Evolutionary conservation across 2,797 vertebrate genomes (phyloP).

Genomic region (Chelon labrosus): DNA sequence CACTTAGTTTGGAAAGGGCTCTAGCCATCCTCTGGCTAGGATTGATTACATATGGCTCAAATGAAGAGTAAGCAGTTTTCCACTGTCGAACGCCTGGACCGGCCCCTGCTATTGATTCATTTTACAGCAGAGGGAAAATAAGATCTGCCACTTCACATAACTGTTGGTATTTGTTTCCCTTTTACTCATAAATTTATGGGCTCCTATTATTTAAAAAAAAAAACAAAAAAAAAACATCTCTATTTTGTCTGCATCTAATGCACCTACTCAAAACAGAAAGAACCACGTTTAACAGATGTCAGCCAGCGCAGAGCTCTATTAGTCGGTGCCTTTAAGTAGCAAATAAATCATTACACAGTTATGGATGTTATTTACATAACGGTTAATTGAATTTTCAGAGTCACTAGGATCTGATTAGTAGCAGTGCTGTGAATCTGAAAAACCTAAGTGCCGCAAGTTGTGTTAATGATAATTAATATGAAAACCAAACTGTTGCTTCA

Average conservation of each 20-base stretch:
- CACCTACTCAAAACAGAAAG: conserved; percentile 15
- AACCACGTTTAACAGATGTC: conserved; percentile 23
- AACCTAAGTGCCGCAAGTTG: conserved; percentile 6
- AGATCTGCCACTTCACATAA: conserved; percentile 78
- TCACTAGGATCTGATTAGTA: conserved; percentile 38
- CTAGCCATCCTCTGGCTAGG: conserved; percentile 61
- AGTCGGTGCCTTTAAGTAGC: conserved; percentile 39
- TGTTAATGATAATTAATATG: conserved; percentile 7
- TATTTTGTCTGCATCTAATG: conserved; percentile 35
- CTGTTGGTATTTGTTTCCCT: conserved; percentile 80
- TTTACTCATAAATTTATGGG: conserved; percentile 67
- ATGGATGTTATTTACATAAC: conserved; percentile 45
- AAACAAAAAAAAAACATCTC: conserved; percentile 31
- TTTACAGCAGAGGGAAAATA: conserved; percentile 73
- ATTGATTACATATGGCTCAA: conserved; percentile 84
- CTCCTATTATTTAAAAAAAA: conserved; percentile 48
- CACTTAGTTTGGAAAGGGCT: conserved; percentile 76
- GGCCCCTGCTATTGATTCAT: conserved; percentile 77
- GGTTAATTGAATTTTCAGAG: conserved; percentile 49
- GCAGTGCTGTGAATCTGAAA: conserved; percentile 18
- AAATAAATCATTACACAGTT: conserved; percentile 37
- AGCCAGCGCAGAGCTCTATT: conserved; percentile 24
- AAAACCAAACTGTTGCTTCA: conserved; percentile 5
- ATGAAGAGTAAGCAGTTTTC: conserved; percentile 85
- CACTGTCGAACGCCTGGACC: conserved; percentile 49